Evolutionary conservation across 2,113 vertebrate species (phyloP).

Genomic region (Tonatia bakeri): DNA sequence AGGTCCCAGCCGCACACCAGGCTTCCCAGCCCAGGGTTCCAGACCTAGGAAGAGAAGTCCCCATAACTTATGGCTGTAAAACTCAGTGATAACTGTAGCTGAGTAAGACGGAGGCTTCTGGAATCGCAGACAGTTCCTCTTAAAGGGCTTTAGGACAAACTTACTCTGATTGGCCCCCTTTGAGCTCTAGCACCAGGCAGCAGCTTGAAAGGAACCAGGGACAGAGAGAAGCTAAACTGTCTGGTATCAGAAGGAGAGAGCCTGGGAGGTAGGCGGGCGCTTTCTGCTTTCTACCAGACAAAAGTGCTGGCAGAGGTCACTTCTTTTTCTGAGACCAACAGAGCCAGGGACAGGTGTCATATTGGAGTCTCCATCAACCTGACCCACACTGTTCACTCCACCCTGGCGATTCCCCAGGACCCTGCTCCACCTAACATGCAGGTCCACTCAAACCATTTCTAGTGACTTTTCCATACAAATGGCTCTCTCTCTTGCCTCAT

Average conservation of each 20-base stretch:
- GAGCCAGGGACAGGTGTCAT: not conserved
- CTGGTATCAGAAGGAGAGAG: not conserved
- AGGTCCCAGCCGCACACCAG: not conserved
- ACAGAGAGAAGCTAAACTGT: not conserved
- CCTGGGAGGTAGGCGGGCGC: too few relatives aligned
- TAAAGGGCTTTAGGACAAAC: not conserved
- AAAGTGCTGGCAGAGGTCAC: not conserved
- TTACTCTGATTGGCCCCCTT: not conserved
- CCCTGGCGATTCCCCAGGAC: not conserved
- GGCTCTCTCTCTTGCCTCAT: too few relatives aligned
- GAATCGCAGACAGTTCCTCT: not conserved
- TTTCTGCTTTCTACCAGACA: too few relatives aligned
- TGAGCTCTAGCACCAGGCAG: too few relatives aligned
- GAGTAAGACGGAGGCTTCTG: not conserved
- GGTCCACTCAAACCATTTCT: not conserved
- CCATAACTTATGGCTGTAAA: not conserved
- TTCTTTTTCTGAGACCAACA: not conserved
- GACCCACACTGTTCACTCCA: not conserved
- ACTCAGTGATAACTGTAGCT: not conserved
- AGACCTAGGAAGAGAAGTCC: not conserved
- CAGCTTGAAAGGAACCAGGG: too few relatives aligned
- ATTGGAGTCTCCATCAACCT: not conserved
- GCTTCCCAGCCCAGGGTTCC: not conserved
- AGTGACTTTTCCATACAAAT: not conserved
- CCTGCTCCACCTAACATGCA: not conserved